Percentiles rank a stretch among this genome's conserved stretches.
These are phyloP conservation scores for Thecocarcelia acutangulata DNA, from an alignment of 2,888 invertebrate genomes.

Conservation along the genomic window DNA sequence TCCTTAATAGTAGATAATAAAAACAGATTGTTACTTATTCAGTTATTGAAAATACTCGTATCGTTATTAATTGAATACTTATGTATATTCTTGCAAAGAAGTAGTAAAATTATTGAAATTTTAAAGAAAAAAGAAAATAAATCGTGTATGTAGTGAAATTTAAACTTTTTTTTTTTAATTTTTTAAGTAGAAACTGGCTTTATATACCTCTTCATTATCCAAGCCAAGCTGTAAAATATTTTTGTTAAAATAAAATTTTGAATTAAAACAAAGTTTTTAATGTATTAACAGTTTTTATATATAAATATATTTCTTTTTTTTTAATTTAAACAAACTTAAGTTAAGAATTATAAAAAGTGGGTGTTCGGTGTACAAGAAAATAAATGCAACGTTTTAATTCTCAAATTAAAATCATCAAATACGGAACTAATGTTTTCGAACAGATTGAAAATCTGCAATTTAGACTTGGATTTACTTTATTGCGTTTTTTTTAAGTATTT, in stretches of 20 bases:
- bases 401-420: conserved; percentile 42
- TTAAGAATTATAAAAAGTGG: background rate
- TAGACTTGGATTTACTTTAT: background rate
- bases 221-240: conserved; percentile 92
- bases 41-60: conserved; percentile 24
- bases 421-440: conserved; percentile 14
- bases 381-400: conserved; percentile 31
- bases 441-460: conserved; percentile 16
- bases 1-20: background rate
- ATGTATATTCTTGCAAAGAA: conserved; percentile 64
- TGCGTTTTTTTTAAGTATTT: conserved; percentile 8
- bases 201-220: conserved; percentile 94
- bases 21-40: conserved; percentile 25
- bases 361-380: conserved; percentile 40
- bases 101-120: conserved; percentile 68
- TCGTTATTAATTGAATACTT: conserved; percentile 32
- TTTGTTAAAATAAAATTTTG: conserved; percentile 67
- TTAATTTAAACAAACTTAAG: conserved; percentile 53
- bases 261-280: conserved; percentile 55
- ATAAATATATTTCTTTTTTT: conserved; percentile 16
- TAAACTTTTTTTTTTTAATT: conserved; percentile 58
- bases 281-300: conserved; percentile 8
- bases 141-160: conserved; percentile 68
- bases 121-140: conserved; percentile 62
- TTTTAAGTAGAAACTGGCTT: conserved; percentile 72